Conservation (phyloP, 2,888 invertebrate species). For the Enchytraeus crypticus region DNA sequence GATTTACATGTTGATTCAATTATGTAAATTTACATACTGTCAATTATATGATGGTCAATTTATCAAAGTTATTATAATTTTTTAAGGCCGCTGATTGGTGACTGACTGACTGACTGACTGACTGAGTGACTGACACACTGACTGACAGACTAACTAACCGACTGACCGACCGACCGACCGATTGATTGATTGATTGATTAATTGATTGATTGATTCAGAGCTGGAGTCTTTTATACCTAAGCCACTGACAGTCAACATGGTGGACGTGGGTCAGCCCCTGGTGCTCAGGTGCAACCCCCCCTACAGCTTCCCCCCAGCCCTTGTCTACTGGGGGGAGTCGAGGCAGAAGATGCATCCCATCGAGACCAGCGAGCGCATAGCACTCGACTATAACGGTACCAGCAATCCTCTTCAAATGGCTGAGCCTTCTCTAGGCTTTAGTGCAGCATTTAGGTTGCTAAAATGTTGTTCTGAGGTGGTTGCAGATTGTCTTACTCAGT, state of each 20-base stretch:
- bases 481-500: too few relatives aligned
- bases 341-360: conserved; percentile 8
- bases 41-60: too few relatives aligned
- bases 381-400: conserved; percentile 19
- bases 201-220: not conserved
- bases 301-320: conserved; percentile 16
- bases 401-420: too few relatives aligned
- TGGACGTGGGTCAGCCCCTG: conserved; percentile 15
- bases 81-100: too few relatives aligned
- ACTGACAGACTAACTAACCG: not conserved
- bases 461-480: too few relatives aligned
- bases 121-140: not conserved
- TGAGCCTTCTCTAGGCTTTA: too few relatives aligned
- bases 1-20: too few relatives aligned
- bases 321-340: conserved; percentile 18
- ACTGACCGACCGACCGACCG: not conserved
- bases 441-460: too few relatives aligned
- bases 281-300: conserved; percentile 20
- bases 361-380: conserved; percentile 9
- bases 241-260: not conserved
- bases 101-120: too few relatives aligned
- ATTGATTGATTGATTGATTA: not conserved
- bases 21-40: too few relatives aligned
- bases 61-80: too few relatives aligned
- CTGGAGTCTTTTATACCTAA: not conserved